Evolutionary conservation across 2,797 vertebrate genomes (phyloP).

Genomic region (Sciurus vulgaris): DNA sequence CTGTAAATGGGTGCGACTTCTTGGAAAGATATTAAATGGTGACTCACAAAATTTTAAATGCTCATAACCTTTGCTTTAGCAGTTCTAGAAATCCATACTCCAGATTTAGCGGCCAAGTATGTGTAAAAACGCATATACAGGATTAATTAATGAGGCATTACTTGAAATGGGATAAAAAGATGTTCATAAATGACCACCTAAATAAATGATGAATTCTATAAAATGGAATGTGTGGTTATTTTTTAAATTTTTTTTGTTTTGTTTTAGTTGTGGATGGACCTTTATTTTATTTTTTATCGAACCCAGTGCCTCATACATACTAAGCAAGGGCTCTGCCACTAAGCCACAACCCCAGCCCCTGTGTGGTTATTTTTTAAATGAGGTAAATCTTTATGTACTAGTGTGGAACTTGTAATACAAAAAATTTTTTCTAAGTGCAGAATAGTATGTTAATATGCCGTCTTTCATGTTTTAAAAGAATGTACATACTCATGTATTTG

Average conservation of each 20-base stretch:
- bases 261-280: no score
- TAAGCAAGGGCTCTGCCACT: no score
- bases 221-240: neutral
- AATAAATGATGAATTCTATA: neutral
- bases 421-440: neutral
- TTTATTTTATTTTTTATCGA: no score
- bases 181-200: neutral
- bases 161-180: neutral
- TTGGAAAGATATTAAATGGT: neutral
- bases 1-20: constrained; percentile 2
- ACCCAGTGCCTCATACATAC: no score
- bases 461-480: constrained; percentile 16
- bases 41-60: constrained; percentile 13
- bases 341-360: no score
- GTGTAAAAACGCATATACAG: neutral
- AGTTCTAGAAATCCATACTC: constrained; percentile 17
- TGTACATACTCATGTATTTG: neutral
- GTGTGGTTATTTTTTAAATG: constrained; percentile 2
- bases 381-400: neutral
- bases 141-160: neutral
- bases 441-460: neutral
- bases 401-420: neutral
- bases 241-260: neutral
- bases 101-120: neutral
- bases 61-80: neutral